Percentiles rank a stretch among this genome's conserved stretches.
These are phyloP conservation scores for Ericerus pela DNA, from an alignment of 1,140 invertebrate species.

Conservation along the genomic window DNA sequence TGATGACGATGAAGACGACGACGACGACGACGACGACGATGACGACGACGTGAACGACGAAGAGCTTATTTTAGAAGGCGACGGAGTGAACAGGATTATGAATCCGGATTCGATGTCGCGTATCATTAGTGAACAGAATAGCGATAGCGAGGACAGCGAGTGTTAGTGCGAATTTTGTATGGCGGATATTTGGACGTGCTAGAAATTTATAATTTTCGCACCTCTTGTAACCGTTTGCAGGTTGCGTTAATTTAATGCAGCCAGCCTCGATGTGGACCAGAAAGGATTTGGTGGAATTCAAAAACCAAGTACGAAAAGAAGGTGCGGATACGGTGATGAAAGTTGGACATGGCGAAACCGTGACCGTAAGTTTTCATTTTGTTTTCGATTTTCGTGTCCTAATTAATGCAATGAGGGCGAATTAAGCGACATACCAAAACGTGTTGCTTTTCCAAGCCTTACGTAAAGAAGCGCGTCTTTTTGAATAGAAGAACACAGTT, in stretches of 20 bases:
- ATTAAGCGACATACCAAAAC: no score
- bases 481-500: no score
- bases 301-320: conserved; percentile 69
- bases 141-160: conserved; percentile 1
- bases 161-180: not conserved
- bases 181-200: not conserved
- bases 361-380: conserved; percentile 48
- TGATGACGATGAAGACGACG: no score
- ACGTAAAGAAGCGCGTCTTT: no score
- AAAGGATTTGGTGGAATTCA: conserved; percentile 81
- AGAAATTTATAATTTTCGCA: not conserved
- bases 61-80: conserved; percentile 1
- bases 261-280: conserved; percentile 85
- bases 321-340: conserved; percentile 84
- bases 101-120: not conserved
- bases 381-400: not conserved
- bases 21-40: no score
- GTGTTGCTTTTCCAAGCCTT: no score
- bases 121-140: not conserved
- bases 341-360: conserved; percentile 92
- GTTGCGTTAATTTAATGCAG: conserved; percentile 3
- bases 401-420: conserved; percentile 6
- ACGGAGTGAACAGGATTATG: not conserved
- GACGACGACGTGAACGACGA: not conserved
- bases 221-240: not conserved